Conservation (phyloP, 1,140 invertebrate species). For the Orchesella cincta region DNA sequence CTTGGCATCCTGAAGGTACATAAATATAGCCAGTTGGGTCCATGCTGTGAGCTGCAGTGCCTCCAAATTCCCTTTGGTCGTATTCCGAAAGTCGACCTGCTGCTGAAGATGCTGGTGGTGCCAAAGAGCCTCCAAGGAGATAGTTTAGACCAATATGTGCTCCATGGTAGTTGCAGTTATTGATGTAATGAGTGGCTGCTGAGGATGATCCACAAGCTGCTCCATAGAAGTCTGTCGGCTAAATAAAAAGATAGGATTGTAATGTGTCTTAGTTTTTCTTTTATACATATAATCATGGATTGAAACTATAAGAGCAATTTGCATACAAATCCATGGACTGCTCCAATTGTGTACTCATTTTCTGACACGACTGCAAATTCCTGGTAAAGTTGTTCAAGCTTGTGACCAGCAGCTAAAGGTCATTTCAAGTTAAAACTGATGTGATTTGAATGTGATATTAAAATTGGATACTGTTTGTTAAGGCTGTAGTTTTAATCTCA, state of each 20-base stretch:
- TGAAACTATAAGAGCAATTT: background rate
- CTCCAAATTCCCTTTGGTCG: conserved; percentile 54
- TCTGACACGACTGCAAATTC: conserved; percentile 52
- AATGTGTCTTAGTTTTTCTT: background rate
- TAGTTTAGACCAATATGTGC: conserved; percentile 56
- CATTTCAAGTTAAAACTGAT: background rate
- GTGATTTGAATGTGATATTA: background rate
- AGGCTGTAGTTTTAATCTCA: conserved; percentile 35
- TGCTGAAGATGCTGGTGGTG: conserved; percentile 10
- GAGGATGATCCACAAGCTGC: conserved; percentile 51
- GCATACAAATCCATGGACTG: conserved; percentile 54
- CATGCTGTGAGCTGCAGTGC: conserved; percentile 38
- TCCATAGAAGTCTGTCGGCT: conserved; percentile 57
- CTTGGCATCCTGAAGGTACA: conserved; percentile 53
- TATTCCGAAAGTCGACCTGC: conserved; percentile 50
- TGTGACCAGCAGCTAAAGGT: conserved; percentile 51
- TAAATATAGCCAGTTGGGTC: conserved; percentile 56
- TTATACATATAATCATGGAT: background rate
- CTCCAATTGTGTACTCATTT: conserved; percentile 52
- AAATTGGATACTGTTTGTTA: background rate
- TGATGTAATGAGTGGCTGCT: conserved; percentile 52
- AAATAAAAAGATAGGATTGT: conserved; percentile 28
- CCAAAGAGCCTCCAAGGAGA: conserved; percentile 53
- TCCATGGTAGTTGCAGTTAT: conserved; percentile 56
- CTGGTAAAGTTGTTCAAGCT: conserved; percentile 53